Conservation (phyloP, 2,888 invertebrate genomes). For the Aphidius colemani region DNA sequence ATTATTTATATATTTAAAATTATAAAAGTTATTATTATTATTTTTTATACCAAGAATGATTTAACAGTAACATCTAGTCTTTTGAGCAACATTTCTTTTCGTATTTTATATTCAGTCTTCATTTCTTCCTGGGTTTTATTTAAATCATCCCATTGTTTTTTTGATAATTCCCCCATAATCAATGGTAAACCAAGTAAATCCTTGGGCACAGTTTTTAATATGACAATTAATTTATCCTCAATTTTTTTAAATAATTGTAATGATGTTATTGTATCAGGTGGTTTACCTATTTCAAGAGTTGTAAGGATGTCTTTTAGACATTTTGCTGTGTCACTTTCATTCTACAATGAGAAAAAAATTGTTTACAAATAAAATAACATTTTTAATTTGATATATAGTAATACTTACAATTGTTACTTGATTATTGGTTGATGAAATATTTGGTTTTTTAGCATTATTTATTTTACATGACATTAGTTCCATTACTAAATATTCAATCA, state of each 20-base stretch:
- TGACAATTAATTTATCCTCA: conserved; percentile 70
- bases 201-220: conserved; percentile 66
- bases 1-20: conserved; percentile 14
- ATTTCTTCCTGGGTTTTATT: conserved; percentile 74
- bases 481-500: conserved; percentile 79
- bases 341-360: conserved; percentile 60
- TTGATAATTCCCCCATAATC: conserved; percentile 72
- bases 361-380: neutral
- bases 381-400: neutral
- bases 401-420: conserved; percentile 76
- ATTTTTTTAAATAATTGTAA: conserved; percentile 79
- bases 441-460: conserved; percentile 71
- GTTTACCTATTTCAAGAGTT: conserved; percentile 81
- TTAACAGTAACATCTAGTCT: conserved; percentile 94
- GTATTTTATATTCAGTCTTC: conserved; percentile 78
- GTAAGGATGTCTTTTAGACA: conserved; percentile 79
- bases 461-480: conserved; percentile 87
- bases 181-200: conserved; percentile 77
- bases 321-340: conserved; percentile 82
- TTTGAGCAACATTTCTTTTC: conserved; percentile 86
- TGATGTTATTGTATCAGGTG: conserved; percentile 81
- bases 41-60: conserved; percentile 81
- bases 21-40: conserved; percentile 5
- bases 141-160: conserved; percentile 82
- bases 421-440: conserved; percentile 43